Conservation (phyloP, 1,140 invertebrate genomes). For the Caenorhabditis remanei region DNA sequence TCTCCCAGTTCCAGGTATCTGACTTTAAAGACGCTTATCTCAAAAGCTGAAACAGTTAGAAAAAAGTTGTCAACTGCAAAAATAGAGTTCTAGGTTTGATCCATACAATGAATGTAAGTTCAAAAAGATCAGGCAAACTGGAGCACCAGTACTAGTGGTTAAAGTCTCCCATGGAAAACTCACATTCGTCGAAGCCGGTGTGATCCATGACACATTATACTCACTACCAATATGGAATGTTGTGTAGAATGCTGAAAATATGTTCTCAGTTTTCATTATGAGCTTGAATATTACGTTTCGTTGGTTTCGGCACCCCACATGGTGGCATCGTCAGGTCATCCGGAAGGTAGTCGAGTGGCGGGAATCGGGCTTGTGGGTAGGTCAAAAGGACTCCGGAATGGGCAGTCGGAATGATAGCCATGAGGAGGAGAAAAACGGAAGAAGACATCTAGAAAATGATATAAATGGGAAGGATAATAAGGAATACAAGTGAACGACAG, state of each 20-base stretch:
- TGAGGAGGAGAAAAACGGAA: constrained; percentile 45
- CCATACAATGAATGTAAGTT: too few relatives aligned
- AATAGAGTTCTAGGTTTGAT: too few relatives aligned
- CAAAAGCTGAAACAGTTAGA: too few relatives aligned
- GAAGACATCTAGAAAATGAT: constrained; percentile 18
- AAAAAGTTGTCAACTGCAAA: too few relatives aligned
- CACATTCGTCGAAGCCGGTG: constrained; percentile 92
- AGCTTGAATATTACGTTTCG: constrained; percentile 65
- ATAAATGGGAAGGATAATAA: background rate
- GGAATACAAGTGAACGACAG: too few relatives aligned
- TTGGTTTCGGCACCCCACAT: constrained; percentile 90
- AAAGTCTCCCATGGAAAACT: background rate
- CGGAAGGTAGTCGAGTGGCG: constrained; percentile 93
- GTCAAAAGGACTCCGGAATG: constrained; percentile 78
- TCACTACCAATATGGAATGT: constrained; percentile 86
- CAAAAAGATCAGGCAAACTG: too few relatives aligned
- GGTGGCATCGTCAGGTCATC: constrained; percentile 89
- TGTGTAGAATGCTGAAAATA: constrained; percentile 81
- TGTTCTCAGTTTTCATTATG: background rate
- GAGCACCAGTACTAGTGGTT: too few relatives aligned
- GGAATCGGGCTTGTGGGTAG: constrained; percentile 81
- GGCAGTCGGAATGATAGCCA: background rate
- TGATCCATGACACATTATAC: constrained; percentile 92
- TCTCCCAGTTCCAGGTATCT: too few relatives aligned
- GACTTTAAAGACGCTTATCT: too few relatives aligned